Conservation (phyloP, 2,113 vertebrate genomes). For the Leiothrix lutea region DNA sequence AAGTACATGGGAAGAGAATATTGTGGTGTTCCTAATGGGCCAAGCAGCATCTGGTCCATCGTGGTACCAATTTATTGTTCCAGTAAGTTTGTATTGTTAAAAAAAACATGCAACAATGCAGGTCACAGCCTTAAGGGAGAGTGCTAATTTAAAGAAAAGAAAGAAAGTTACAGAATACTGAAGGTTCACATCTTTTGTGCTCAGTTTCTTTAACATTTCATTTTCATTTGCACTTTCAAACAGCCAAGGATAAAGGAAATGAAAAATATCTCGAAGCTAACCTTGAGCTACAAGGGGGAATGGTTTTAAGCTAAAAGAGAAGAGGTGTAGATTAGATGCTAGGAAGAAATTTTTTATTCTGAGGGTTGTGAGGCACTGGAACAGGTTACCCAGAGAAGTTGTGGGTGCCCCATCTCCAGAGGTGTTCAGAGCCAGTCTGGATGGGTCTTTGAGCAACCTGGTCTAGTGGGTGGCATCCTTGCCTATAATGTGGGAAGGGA, state of each 20-base stretch:
- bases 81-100: not conserved
- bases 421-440: not conserved
- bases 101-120: not conserved
- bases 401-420: not conserved
- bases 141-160: not conserved
- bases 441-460: not conserved
- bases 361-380: not conserved
- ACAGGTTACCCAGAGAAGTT: not conserved
- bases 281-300: not conserved
- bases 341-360: not conserved
- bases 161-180: not conserved
- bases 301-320: not conserved
- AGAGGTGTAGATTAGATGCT: not conserved
- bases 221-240: not conserved
- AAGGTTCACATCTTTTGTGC: not conserved
- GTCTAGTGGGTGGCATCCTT: not conserved
- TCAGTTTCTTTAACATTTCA: not conserved
- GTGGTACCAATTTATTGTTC: not conserved
- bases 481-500: not conserved
- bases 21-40: not conserved
- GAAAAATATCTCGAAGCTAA: not conserved
- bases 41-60: not conserved
- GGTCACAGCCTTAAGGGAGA: not conserved
- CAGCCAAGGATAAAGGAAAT: not conserved
- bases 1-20: not conserved